A percentile compares a stretch with the other conserved stretches of the same genome.
These are phyloP conservation scores for Rhabditoides inermis DNA, from an alignment of 2,888 invertebrate genomes.

Conservation along the genomic window DNA sequence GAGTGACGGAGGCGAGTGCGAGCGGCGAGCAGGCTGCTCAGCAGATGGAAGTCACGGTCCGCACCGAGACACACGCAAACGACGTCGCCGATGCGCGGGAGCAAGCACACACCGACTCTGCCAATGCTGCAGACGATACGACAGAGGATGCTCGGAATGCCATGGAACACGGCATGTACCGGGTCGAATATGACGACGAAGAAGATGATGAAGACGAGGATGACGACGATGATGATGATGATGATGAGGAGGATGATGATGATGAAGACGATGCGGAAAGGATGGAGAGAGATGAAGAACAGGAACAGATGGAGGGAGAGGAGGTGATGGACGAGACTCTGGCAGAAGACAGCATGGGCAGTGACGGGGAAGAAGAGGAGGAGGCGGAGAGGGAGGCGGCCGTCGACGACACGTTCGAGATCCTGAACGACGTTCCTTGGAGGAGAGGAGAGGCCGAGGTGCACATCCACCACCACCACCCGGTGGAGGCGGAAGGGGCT, in stretches of 20 bases:
- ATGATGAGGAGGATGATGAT: constrained; percentile 53
- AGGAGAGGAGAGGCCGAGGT: constrained; percentile 5
- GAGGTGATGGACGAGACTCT: constrained; percentile 14
- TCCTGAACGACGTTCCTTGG: constrained; percentile 5
- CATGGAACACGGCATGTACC: not conserved
- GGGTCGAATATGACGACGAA: not conserved
- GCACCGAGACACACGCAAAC: not conserved
- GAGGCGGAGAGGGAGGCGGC: constrained; percentile 6
- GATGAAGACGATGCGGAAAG: constrained; percentile 29
- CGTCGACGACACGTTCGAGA: not conserved
- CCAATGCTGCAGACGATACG: not conserved
- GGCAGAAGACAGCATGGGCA: constrained; percentile 3
- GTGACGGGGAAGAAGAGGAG: constrained; percentile 5
- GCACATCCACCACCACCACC: constrained; percentile 16
- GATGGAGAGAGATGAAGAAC: constrained; percentile 1
- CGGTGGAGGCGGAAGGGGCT: constrained; percentile 24
- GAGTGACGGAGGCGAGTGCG: not conserved
- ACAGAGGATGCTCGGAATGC: not conserved
- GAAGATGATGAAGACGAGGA: constrained; percentile 6
- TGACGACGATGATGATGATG: not conserved
- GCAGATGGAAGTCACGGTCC: not conserved
- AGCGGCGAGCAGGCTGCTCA: constrained; percentile 1
- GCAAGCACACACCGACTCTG: not conserved
- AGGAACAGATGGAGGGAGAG: constrained; percentile 60
- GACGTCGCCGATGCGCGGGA: not conserved